Conservation (phyloP, 2,113 vertebrate genomes). For the Polyodon spathula region DNA sequence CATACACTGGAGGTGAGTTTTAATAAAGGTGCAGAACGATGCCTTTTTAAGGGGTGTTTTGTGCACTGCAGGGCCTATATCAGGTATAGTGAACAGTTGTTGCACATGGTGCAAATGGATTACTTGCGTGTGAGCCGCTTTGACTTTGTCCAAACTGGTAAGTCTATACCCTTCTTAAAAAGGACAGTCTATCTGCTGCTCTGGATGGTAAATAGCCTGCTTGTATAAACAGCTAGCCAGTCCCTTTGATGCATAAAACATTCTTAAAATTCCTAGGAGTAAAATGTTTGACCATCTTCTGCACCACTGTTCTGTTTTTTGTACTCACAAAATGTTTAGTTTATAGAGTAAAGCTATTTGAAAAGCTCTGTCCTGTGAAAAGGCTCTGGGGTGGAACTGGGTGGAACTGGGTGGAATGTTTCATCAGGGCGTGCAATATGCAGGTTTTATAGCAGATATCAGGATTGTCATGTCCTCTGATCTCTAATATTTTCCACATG, state of each 20-base stretch:
- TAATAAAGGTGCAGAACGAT: conserved; percentile 22
- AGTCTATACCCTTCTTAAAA: conserved; percentile 10
- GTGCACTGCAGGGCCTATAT: too few relatives aligned
- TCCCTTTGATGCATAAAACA: conserved; percentile 30
- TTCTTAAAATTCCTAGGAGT: conserved; percentile 35
- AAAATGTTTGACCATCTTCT: conserved; percentile 13
- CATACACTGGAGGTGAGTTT: conserved; percentile 87
- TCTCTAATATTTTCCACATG: conserved; percentile 6
- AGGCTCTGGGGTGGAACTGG: neutral
- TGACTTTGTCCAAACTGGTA: neutral
- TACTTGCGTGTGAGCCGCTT: neutral
- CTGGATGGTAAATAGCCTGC: conserved; percentile 27
- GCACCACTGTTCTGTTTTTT: conserved; percentile 7
- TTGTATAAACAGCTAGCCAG: conserved; percentile 24
- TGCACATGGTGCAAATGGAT: too few relatives aligned
- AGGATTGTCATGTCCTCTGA: neutral
- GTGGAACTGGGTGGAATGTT: neutral
- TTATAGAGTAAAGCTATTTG: conserved; percentile 4
- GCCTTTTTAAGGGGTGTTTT: conserved; percentile 2
- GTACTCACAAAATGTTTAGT: conserved; percentile 6
- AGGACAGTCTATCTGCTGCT: conserved; percentile 26
- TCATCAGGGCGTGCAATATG: neutral
- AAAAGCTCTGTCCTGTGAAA: neutral
- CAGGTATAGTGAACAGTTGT: too few relatives aligned
- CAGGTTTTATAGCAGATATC: neutral